phyloP scores from a whole-genome alignment of 2,797 vertebrate species.

The Echeneis naucrates region DNA sequence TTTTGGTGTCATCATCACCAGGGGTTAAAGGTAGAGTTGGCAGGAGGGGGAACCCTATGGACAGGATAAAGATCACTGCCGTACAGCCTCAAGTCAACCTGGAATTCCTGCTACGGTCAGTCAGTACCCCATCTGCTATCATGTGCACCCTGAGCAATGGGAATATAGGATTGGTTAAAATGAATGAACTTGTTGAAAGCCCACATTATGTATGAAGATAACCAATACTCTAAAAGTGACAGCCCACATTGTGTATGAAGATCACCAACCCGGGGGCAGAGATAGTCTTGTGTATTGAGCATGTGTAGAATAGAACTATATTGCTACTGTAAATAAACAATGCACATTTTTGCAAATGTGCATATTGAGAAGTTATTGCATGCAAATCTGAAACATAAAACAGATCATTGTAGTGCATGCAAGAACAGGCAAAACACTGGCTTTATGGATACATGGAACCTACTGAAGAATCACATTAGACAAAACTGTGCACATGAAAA shows the following conservation, averaged over 20 bases:
- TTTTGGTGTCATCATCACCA: neutral
- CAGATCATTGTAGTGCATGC: constrained; percentile 20
- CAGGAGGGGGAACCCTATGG: too few species aligned
- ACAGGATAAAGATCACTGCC: too few species aligned
- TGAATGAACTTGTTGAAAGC: too few species aligned
- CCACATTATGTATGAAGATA: too few species aligned
- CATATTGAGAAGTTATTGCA: constrained; percentile 46
- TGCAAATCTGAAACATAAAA: constrained; percentile 30
- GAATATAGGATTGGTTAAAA: too few species aligned
- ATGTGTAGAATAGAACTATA: constrained; percentile 40
- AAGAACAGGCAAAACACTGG: neutral
- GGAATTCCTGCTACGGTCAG: too few species aligned
- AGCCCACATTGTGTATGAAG: too few species aligned
- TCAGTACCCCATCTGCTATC: too few species aligned
- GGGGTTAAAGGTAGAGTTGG: neutral
- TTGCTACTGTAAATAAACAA: constrained; percentile 25
- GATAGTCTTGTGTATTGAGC: constrained; percentile 32
- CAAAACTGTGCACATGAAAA: constrained; percentile 31
- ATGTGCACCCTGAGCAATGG: too few species aligned
- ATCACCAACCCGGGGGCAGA: constrained; percentile 7
- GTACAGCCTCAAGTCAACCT: too few species aligned
- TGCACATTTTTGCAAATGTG: constrained; percentile 26
- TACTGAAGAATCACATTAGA: constrained; percentile 11
- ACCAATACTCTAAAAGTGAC: too few species aligned
- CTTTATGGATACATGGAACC: neutral